A percentile compares a stretch with the other conserved stretches of the same genome.
These are phyloP conservation scores for Neocrepidodera transversa DNA, from an alignment of 2,888 invertebrate genomes.

Conservation along the genomic window DNA sequence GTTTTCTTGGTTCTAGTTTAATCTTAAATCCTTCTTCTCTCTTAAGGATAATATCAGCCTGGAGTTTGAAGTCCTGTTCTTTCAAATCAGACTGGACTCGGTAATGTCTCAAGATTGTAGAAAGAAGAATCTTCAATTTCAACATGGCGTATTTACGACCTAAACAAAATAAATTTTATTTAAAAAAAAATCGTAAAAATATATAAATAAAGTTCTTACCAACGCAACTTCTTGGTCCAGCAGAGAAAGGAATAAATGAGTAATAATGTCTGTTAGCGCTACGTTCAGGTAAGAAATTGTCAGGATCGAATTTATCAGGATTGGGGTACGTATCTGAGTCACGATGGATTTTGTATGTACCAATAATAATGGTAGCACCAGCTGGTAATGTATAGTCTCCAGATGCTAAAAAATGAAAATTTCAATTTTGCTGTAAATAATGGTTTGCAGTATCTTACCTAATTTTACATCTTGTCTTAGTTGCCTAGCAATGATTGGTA, in stretches of 20 bases:
- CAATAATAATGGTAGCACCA: slow-evolving; percentile 73
- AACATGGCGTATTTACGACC: slow-evolving; percentile 82
- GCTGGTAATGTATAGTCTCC: slow-evolving; percentile 72
- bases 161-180: slow-evolving; percentile 48
- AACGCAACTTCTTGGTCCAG: slow-evolving; percentile 81
- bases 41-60: slow-evolving; percentile 77
- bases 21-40: slow-evolving; percentile 77
- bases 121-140: slow-evolving; percentile 76
- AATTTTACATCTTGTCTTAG: slow-evolving; percentile 74
- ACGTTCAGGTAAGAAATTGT: slow-evolving; percentile 80
- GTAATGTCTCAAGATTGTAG: slow-evolving; percentile 75
- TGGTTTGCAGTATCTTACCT: slow-evolving; percentile 57
- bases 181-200: background rate
- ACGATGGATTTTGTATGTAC: slow-evolving; percentile 73
- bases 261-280: slow-evolving; percentile 79
- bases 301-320: slow-evolving; percentile 77
- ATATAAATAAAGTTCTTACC: slow-evolving; percentile 63
- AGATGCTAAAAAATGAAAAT: slow-evolving; percentile 61
- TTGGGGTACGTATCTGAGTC: slow-evolving; percentile 71
- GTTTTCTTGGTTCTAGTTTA: slow-evolving; percentile 71
- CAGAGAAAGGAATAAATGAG: slow-evolving; percentile 81
- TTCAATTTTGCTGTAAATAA: slow-evolving; percentile 2
- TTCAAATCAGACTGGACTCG: slow-evolving; percentile 68
- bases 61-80: slow-evolving; percentile 72
- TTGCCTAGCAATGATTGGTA: slow-evolving; percentile 78